Evolutionary conservation across 64 coral and sea anemone species (phyloP).

Genomic region (Porites lutea): DNA sequence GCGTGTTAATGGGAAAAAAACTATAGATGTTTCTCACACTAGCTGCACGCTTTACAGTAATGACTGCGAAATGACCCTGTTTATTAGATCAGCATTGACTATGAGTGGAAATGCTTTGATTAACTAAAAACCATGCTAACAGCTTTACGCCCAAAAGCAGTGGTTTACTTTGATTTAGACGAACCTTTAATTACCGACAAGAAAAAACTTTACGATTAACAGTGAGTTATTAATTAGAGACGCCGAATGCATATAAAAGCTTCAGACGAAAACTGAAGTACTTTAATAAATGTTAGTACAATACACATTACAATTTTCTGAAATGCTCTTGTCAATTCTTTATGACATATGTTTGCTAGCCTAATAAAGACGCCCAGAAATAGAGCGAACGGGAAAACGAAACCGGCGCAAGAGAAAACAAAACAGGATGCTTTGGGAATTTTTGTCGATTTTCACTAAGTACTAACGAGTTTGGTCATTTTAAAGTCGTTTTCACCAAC

Average conservation of each 20-base stretch:
- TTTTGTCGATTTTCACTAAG: neutral
- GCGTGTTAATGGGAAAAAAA: neutral
- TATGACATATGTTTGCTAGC: neutral
- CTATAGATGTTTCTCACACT: neutral
- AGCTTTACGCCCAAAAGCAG: slow-evolving; percentile 9
- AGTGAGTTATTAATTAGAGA: neutral
- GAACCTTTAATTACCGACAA: slow-evolving; percentile 16
- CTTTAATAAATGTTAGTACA: neutral
- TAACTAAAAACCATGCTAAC: slow-evolving; percentile 15
- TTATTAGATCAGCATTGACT: slow-evolving; percentile 3
- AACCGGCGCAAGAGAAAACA: too few species aligned
- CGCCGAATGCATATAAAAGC: neutral
- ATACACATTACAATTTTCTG: neutral
- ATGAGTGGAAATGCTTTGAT: slow-evolving; percentile 12
- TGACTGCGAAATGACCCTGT: slow-evolving; percentile 6
- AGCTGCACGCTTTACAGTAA: neutral
- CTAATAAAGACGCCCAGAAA: too few species aligned
- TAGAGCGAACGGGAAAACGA: too few species aligned
- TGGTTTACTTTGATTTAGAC: neutral
- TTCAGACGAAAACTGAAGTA: neutral
- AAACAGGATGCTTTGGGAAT: too few species aligned
- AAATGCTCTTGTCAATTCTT: neutral
- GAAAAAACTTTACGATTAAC: neutral
- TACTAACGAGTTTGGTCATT: too few species aligned
- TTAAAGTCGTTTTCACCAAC: neutral